These are phyloP conservation scores for Tethya wilhelma DNA, from an alignment of 37 sponge, comb jelly and placozoan genomes.

Conservation along the genomic window DNA sequence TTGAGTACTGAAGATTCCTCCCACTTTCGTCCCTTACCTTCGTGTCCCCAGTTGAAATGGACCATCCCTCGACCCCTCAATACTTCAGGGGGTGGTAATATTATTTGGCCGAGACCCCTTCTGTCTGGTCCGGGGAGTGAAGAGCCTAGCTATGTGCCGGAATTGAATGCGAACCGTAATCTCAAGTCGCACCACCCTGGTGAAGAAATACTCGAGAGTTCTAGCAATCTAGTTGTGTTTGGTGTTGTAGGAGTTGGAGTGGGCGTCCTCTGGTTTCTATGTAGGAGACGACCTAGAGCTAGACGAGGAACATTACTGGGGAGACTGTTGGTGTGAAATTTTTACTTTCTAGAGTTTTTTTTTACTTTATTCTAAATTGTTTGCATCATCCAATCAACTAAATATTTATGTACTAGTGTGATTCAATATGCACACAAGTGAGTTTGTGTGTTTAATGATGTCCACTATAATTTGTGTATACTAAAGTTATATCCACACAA, in stretches of 20 bases:
- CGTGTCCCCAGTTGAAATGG: slow-evolving; percentile 75
- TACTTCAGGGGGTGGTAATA: slow-evolving; percentile 9
- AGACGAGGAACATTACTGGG: neutral
- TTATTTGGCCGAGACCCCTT: neutral
- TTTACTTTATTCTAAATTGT: too few species aligned
- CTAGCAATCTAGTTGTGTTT: neutral
- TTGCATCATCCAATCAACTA: too few species aligned
- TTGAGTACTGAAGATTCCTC: slow-evolving; percentile 41
- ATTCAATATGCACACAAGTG: too few species aligned
- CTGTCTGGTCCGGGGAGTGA: neutral
- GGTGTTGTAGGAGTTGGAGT: slow-evolving; percentile 1
- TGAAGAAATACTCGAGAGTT: neutral
- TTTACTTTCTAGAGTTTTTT: too few species aligned
- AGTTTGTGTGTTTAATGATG: too few species aligned
- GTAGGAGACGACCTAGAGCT: slow-evolving; percentile 16
- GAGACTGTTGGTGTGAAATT: too few species aligned
- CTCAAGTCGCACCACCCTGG: neutral
- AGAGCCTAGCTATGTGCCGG: neutral
- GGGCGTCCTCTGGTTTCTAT: slow-evolving; percentile 37
- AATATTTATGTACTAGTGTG: too few species aligned
- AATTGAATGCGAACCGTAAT: neutral
- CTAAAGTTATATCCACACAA: too few species aligned
- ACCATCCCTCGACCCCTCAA: slow-evolving; percentile 80
- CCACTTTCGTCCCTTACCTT: slow-evolving; percentile 43
- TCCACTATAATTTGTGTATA: too few species aligned